Percentiles rank a stretch among this genome's conserved stretches.
Conservation (phyloP, 2,888 invertebrate genomes). For the Archips xylosteana region DNA sequence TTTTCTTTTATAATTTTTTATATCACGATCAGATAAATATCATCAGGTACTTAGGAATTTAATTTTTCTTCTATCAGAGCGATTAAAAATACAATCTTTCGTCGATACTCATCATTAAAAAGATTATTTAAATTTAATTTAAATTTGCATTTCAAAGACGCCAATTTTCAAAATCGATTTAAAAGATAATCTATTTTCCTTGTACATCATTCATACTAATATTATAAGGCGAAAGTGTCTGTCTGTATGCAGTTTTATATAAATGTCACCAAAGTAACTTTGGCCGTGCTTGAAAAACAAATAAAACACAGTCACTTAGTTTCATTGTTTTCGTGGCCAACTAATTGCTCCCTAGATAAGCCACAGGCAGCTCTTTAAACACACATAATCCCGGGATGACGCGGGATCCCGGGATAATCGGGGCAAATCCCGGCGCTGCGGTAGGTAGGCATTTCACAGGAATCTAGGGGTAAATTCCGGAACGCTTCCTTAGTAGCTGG, state of each 20-base stretch:
- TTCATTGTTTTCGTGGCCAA: not conserved
- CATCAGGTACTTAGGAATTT: not conserved
- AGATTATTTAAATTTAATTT: not conserved
- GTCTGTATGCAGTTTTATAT: too few relatives aligned
- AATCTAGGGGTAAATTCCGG: constrained; percentile 62
- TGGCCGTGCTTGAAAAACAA: too few relatives aligned
- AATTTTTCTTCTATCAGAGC: not conserved
- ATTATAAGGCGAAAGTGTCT: too few relatives aligned
- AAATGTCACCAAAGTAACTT: too few relatives aligned
- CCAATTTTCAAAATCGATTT: not conserved
- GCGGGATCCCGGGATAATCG: constrained; percentile 50
- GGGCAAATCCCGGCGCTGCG: constrained; percentile 71
- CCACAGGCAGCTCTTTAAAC: constrained; percentile 27
- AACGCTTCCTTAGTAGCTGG: constrained; percentile 64
- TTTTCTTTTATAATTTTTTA: not conserved
- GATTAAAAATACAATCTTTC: not conserved
- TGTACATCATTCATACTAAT: too few relatives aligned
- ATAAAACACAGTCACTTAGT: not conserved
- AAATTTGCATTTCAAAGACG: not conserved
- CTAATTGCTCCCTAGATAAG: constrained; percentile 36
- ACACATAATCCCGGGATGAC: constrained; percentile 45
- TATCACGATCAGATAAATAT: not conserved
- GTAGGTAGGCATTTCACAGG: constrained; percentile 74
- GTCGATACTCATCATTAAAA: constrained; percentile 1
- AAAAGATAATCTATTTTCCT: not conserved